Evolutionary conservation across 2,888 invertebrate species (phyloP).

Genomic region (Nowickia ferox): DNA sequence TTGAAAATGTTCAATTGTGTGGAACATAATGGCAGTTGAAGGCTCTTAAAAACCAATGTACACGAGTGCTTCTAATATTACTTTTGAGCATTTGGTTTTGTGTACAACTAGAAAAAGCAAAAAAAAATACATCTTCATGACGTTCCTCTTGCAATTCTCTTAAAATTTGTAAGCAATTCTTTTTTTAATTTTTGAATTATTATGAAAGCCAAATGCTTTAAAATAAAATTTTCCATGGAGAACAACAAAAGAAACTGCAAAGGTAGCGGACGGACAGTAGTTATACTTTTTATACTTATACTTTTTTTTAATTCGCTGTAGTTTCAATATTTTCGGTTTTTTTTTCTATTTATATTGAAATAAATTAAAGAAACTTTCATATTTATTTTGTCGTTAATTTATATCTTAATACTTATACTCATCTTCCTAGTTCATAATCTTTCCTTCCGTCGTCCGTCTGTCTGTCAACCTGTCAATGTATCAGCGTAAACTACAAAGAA

Average conservation of each 20-base stretch:
- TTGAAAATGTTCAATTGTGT: conserved; percentile 71
- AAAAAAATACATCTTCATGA: conserved; percentile 17
- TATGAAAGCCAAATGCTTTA: conserved; percentile 55
- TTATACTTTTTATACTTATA: too few species aligned
- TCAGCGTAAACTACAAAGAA: neutral
- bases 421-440: neutral
- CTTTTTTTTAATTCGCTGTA: too few species aligned
- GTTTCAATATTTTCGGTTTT: too few species aligned
- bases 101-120: conserved; percentile 12
- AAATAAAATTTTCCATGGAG: conserved; percentile 18
- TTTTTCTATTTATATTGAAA: too few species aligned
- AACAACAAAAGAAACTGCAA: neutral
- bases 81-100: conserved; percentile 35
- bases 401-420: neutral
- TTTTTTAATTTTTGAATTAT: neutral
- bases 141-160: conserved; percentile 30
- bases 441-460: neutral
- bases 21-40: conserved; percentile 67
- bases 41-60: conserved; percentile 43
- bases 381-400: too few species aligned
- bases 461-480: neutral
- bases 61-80: conserved; percentile 39
- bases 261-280: too few species aligned
- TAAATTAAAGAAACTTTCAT: too few species aligned
- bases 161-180: conserved; percentile 40